phyloP scores from a whole-genome alignment of 2,888 invertebrate genomes.

The Acronicta aceris region DNA sequence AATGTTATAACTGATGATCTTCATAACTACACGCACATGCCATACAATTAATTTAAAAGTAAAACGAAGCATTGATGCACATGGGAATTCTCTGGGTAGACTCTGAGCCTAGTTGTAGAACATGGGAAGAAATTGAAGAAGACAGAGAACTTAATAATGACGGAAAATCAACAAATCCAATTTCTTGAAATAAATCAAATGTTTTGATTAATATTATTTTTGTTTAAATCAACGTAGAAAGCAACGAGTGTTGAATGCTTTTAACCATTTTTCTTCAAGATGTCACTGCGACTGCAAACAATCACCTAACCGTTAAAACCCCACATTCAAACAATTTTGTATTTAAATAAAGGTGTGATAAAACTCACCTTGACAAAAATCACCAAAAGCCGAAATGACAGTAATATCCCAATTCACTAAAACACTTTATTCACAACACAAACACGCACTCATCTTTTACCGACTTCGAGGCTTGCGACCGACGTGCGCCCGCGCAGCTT shows the following conservation, averaged over 20 bases:
- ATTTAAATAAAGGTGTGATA: not conserved
- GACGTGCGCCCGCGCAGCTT: conserved; percentile 53
- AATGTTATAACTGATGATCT: conserved; percentile 30
- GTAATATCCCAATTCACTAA: conserved; percentile 48
- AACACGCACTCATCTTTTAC: conserved; percentile 52
- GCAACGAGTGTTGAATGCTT: not conserved
- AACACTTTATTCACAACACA: conserved; percentile 52
- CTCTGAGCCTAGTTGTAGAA: conserved; percentile 2
- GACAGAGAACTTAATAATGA: not conserved
- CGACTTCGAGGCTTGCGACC: conserved; percentile 19
- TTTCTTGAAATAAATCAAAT: not conserved
- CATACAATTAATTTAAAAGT: conserved; percentile 15
- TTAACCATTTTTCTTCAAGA: conserved; percentile 24
- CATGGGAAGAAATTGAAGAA: not conserved
- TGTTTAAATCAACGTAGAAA: too few relatives aligned
- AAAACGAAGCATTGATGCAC: conserved; percentile 25
- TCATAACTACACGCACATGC: conserved; percentile 34
- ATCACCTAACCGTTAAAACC: conserved; percentile 19
- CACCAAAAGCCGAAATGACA: conserved; percentile 32
- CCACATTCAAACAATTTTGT: not conserved
- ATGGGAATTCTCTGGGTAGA: conserved; percentile 11
- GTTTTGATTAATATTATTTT: too few relatives aligned
- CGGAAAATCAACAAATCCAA: not conserved
- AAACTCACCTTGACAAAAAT: conserved; percentile 41
- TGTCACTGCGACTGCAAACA: conserved; percentile 36